These are phyloP conservation scores for Tetrao urogallus DNA, from an alignment of 2,113 vertebrate species.

Conservation along the genomic window DNA sequence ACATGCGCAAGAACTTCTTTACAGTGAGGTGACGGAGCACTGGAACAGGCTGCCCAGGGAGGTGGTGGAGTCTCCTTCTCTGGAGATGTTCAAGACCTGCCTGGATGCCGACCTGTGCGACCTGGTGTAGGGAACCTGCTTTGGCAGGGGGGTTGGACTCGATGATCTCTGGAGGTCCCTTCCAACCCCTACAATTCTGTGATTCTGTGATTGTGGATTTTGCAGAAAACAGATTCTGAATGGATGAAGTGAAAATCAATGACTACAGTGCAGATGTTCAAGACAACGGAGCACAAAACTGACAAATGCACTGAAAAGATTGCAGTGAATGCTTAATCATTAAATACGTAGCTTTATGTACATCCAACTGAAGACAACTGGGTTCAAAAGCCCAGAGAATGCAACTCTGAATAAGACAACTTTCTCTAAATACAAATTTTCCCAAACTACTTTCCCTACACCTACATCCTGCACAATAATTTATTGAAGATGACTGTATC, in stretches of 20 bases:
- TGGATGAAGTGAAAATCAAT: background rate
- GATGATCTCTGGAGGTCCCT: too few species aligned
- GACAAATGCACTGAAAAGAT: background rate
- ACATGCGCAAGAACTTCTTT: too few species aligned
- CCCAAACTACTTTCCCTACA: background rate
- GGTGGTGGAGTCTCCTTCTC: too few species aligned
- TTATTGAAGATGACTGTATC: background rate
- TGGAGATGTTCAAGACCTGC: too few species aligned
- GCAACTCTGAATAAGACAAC: background rate
- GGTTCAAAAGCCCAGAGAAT: background rate
- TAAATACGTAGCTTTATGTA: background rate
- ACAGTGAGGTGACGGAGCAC: too few species aligned
- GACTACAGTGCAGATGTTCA: background rate
- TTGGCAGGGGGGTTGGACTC: too few species aligned
- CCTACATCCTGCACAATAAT: background rate
- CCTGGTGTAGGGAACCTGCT: too few species aligned
- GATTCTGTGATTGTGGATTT: too few species aligned
- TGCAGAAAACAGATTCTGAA: background rate
- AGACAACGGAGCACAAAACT: background rate
- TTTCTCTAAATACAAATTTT: background rate
- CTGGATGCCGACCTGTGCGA: too few species aligned
- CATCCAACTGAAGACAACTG: background rate
- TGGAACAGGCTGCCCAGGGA: too few species aligned
- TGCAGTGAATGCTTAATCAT: background rate
- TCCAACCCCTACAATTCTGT: too few species aligned